A percentile compares a stretch with the other conserved stretches of the same genome.
These are phyloP conservation scores for Syngnathoides biaculeatus DNA, from an alignment of 2,113 vertebrate genomes.

Conservation along the genomic window DNA sequence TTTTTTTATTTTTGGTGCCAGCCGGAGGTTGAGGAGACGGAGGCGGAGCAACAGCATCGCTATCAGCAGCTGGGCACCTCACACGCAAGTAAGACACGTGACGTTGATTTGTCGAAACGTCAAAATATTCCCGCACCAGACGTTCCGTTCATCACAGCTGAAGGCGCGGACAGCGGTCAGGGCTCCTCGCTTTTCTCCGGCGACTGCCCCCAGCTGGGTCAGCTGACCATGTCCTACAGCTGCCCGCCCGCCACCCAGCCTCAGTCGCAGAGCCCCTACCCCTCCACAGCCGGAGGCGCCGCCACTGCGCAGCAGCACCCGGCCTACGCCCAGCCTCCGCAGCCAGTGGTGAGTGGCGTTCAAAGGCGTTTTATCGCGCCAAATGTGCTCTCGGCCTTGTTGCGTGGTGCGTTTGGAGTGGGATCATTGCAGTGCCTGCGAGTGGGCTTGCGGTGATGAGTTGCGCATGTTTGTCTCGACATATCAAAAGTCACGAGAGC, in stretches of 20 bases:
- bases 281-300: slow-evolving; percentile 66
- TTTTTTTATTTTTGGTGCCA: slow-evolving; percentile 48
- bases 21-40: slow-evolving; percentile 86
- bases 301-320: slow-evolving; percentile 66
- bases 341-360: slow-evolving; percentile 81
- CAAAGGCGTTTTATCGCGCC: not conserved
- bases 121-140: not conserved
- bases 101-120: not conserved
- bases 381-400: slow-evolving; percentile 2
- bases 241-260: slow-evolving; percentile 70
- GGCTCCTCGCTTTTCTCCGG: slow-evolving; percentile 85
- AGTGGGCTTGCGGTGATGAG: not conserved
- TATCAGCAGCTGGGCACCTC: slow-evolving; percentile 82
- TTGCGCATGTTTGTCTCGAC: not conserved
- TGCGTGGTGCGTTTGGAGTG: not conserved
- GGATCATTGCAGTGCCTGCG: not conserved
- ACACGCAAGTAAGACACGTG: slow-evolving; percentile 78
- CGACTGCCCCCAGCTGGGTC: slow-evolving; percentile 79
- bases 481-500: not conserved
- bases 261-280: slow-evolving; percentile 72
- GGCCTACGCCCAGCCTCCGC: slow-evolving; percentile 73
- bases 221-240: slow-evolving; percentile 83
- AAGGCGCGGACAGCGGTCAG: slow-evolving; percentile 88
- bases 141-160: slow-evolving; percentile 66
- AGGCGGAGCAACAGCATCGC: slow-evolving; percentile 86